Base-by-base conservation (phyloP, 2,113 vertebrate species). In the Anoura caudifer region DNA sequence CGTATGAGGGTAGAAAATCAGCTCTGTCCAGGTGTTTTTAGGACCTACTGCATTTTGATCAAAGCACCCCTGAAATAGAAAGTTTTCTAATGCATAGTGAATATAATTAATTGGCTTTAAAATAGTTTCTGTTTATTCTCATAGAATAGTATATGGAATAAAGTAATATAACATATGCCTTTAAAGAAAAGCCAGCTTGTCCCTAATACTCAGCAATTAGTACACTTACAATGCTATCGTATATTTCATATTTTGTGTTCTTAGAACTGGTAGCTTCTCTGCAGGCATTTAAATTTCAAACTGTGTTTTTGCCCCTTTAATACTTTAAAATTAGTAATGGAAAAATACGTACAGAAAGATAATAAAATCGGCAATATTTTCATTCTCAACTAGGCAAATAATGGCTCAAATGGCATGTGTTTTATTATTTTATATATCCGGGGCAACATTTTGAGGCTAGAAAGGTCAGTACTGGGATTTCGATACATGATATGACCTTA, bases 41-140 rank as follows among this genome's bases (percentile, higher is more conserved):
- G 76, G 36, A 97, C 90, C 59, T 89, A 79, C 76, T 87, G 38
- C 75, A 95, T 97, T 97, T 97, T 93, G 91, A 89, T 88, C 93
- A 94, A 98, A 96, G 65, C 84, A 86, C 84, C 91, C 97, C 96
- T 87, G 65, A 97, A 94, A 98, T 33, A 70, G 82, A 98, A 97
- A 98, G 79, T 86, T 94, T 82, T 72, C 45, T 87, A 80, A 93
- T 95, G 95, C 81, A 77, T 84, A 90, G 61, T 72, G 94, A 83
- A 96, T 45, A 65, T 61, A 65, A 98, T 93, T 88, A 93, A 95
- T 65, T 65, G 12, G 47, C 96, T 97, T 92, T 52, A 97, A 98
- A 13, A 41, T 84, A 88, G 91, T 61, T 90, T 90, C 82, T 96
- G 77, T 89, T 95, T 95, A 41, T 89, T 97, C 96, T 54, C 70